Conservation (phyloP, 2,113 vertebrate species). For the Marmota monax region DNA sequence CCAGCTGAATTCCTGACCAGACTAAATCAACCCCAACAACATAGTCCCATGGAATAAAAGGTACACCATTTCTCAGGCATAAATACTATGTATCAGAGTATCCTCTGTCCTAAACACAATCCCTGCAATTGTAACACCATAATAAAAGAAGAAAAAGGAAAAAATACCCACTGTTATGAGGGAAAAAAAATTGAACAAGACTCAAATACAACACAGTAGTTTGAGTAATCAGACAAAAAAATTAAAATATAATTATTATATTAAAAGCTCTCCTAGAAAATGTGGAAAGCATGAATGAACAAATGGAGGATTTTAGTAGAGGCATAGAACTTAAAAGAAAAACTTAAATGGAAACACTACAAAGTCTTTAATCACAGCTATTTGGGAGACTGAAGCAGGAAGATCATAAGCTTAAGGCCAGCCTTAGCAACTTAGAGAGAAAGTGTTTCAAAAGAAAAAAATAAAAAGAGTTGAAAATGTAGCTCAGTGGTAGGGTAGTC, state of each 20-base stretch:
- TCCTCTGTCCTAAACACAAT: background rate
- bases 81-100: background rate
- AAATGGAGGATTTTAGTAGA: background rate
- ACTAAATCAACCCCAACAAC: background rate
- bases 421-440: background rate
- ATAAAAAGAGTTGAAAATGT: background rate
- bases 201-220: background rate
- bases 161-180: background rate
- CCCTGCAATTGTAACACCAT: background rate
- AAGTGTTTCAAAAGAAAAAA: background rate
- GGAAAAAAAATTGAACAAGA: background rate
- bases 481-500: background rate
- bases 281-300: background rate
- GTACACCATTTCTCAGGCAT: background rate
- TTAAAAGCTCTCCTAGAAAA: constrained; percentile 23
- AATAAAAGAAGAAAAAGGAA: background rate
- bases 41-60: background rate
- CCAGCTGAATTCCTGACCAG: background rate
- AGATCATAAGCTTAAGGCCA: background rate
- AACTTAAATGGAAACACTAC: background rate
- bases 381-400: background rate
- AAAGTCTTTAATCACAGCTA: background rate
- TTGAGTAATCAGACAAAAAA: background rate
- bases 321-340: background rate
- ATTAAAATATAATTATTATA: background rate